Percentiles rank a stretch among this genome's conserved stretches.
Conservation (phyloP, 2,797 vertebrate genomes). For the Lepilemur ruficaudatus region DNA sequence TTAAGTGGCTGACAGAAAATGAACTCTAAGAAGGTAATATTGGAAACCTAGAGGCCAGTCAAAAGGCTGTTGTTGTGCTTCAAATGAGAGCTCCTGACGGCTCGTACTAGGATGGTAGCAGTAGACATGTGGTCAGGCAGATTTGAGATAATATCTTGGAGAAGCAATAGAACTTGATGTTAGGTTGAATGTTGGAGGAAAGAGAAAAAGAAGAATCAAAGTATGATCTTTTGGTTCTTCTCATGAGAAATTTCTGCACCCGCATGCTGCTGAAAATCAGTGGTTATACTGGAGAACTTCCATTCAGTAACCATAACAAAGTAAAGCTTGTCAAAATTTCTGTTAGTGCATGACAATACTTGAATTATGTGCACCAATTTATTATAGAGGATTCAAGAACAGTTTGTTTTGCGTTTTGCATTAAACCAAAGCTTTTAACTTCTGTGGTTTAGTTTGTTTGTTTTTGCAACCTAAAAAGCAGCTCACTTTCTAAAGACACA, state of each 20-base stretch:
- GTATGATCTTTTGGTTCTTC: neutral
- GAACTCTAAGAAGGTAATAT: neutral
- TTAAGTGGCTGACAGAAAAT: neutral
- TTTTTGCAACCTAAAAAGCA: neutral
- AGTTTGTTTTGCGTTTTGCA: neutral
- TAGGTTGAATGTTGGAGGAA: neutral
- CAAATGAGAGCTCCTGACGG: neutral
- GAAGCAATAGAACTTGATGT: neutral
- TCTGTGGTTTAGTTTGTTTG: neutral
- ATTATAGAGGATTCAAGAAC: neutral
- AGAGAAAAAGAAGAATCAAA: neutral
- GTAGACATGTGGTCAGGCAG: neutral
- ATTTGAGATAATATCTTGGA: neutral
- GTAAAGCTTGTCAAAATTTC: constrained; percentile 13
- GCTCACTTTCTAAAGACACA: constrained; percentile 3
- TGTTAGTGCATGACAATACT: neutral
- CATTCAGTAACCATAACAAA: neutral
- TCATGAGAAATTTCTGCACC: neutral
- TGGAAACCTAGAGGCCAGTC: neutral
- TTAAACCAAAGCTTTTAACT: neutral
- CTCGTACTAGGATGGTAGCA: neutral
- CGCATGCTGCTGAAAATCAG: neutral
- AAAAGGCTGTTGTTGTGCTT: neutral
- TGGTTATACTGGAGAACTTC: neutral
- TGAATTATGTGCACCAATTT: neutral